A percentile compares a stretch with the other conserved stretches of the same genome.
These are phyloP conservation scores for Diplodus puntazzo DNA, from an alignment of 2,797 vertebrate species.

Conservation along the genomic window DNA sequence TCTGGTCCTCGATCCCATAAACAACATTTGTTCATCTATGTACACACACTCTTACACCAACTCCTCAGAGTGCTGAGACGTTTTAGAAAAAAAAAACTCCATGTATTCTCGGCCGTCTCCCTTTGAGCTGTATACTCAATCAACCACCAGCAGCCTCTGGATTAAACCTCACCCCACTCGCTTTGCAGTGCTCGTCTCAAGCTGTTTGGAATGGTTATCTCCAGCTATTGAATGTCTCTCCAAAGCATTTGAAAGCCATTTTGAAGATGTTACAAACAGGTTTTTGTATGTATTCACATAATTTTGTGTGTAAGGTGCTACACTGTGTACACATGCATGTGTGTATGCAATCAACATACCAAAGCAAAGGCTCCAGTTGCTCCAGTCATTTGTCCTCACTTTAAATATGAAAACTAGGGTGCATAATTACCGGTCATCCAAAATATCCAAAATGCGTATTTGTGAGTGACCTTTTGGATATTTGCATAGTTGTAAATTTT, in stretches of 20 bases:
- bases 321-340: slow-evolving; percentile 13
- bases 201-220: slow-evolving; percentile 57
- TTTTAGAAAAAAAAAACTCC: slow-evolving; percentile 25
- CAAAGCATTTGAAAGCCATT: slow-evolving; percentile 54
- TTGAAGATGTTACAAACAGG: slow-evolving; percentile 45
- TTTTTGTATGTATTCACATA: slow-evolving; percentile 31
- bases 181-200: slow-evolving; percentile 47
- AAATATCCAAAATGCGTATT: neutral
- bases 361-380: slow-evolving; percentile 14
- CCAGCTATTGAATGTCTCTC: slow-evolving; percentile 49
- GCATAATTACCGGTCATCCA: neutral
- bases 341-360: slow-evolving; percentile 16
- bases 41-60: slow-evolving; percentile 37
- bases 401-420: slow-evolving; percentile 18
- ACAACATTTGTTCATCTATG: slow-evolving; percentile 38
- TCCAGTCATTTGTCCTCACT: slow-evolving; percentile 22
- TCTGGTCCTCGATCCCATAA: slow-evolving; percentile 32
- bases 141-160: slow-evolving; percentile 63
- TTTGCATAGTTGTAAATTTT: neutral
- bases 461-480: neutral
- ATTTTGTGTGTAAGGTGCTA: slow-evolving; percentile 26
- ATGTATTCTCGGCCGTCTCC: slow-evolving; percentile 56
- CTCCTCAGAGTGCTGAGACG: slow-evolving; percentile 18
- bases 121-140: slow-evolving; percentile 62
- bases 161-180: slow-evolving; percentile 59